Percentiles rank a stretch among this genome's conserved stretches.
These are phyloP conservation scores for Automeris io DNA, from an alignment of 2,888 invertebrate species.

Conservation along the genomic window DNA sequence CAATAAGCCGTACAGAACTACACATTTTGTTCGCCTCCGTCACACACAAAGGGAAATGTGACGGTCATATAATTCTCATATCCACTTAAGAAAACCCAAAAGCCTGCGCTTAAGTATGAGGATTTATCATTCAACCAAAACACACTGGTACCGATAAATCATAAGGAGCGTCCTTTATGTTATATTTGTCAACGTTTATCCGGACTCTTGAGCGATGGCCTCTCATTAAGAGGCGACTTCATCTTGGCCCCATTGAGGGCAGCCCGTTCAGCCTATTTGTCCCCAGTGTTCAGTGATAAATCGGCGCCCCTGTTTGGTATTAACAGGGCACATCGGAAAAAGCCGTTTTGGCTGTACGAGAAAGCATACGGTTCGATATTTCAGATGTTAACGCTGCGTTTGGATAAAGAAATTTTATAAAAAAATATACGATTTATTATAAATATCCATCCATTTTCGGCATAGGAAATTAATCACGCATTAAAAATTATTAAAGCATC, in stretches of 20 bases:
- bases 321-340: conserved; percentile 30
- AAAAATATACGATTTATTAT: no score
- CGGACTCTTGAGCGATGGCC: conserved; percentile 50
- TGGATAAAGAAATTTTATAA: not conserved
- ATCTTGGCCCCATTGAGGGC: conserved; percentile 55
- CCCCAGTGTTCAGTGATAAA: conserved; percentile 52
- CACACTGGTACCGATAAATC: conserved; percentile 38
- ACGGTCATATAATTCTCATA: not conserved
- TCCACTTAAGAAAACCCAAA: not conserved
- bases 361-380: conserved; percentile 13
- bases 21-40: no score
- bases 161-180: conserved; percentile 47
- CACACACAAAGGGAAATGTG: not conserved
- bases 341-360: conserved; percentile 13
- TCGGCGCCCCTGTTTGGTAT: conserved; percentile 45
- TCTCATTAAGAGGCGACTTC: conserved; percentile 52
- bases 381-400: conserved; percentile 7
- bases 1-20: no score
- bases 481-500: no score
- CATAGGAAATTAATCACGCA: no score
- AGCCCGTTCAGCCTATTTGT: conserved; percentile 57
- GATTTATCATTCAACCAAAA: not conserved
- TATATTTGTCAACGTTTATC: conserved; percentile 67
- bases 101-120: not conserved
- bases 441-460: no score